Evolutionary conservation across 2,113 vertebrate species (phyloP), one percentile per base, ranked within the genome.

Genomic region (Heterocephalus glaber): DNA sequence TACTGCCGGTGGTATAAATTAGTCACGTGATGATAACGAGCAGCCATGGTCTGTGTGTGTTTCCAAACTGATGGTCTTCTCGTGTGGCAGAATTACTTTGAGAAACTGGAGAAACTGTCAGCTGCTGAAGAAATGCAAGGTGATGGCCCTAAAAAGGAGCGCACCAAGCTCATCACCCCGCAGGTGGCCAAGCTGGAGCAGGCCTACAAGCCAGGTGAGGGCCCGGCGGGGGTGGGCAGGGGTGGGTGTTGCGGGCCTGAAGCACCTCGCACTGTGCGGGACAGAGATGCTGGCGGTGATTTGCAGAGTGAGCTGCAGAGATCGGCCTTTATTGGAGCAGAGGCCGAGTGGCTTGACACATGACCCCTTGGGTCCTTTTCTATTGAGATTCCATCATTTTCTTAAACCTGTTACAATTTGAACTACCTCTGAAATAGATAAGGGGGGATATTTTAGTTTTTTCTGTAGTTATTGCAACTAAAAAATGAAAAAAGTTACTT

Each of bases 121-220:
- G 98, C 98, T 14, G 97, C 98, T 0, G 98, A 99, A 76, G 99
- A 99, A 26, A 94, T 98, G 7, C 98, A 99, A 49, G 98, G 98
- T 0, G 98, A 99, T 19, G 99, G 99, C 89, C 98, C 99, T 94
- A 99, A 99, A 98, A 99, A 99, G 98, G 97, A 99, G 98, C 98
- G 98, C 90, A 99, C 99, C 95, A 99, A 99, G 98, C 99, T 99
- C 90, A 99, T 99, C 98, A 99, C 99, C 0, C 99, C 99, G 28
- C 99, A 99, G 98, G 99, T 99, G 61, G 99, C 99, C 30, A 99
- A 99, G 96, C 98, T 99, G 92, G 99, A 99, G 96, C 99, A 99
- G 84, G 98, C 99, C 82, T 99, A 99, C 98, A 99, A 99, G 95
- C 99, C 99, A 98, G 99, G 99, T 99, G 98, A 97, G 89, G 5